phyloP scores from a whole-genome alignment of 2,888 invertebrate genomes.

The Venusia cambrica region DNA sequence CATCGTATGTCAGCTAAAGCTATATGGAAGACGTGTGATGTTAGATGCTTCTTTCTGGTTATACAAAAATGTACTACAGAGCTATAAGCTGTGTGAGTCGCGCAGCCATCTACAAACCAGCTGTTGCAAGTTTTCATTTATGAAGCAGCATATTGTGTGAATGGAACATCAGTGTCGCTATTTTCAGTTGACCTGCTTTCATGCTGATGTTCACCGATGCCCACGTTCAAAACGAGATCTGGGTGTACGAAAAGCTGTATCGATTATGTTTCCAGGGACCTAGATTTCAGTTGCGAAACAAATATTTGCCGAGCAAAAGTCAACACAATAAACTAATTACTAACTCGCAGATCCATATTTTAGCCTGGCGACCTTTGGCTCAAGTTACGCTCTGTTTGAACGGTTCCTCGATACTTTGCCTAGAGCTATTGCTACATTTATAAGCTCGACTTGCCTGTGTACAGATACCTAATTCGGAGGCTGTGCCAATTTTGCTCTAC shows the following conservation, averaged over 20 bases:
- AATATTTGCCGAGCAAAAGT: slow-evolving; percentile 8
- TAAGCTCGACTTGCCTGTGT: too few species aligned
- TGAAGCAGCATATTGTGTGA: slow-evolving; percentile 19
- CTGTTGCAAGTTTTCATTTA: slow-evolving; percentile 17
- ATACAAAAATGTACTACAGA: too few species aligned
- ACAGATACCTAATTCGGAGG: too few species aligned
- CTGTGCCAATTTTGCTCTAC: too few species aligned
- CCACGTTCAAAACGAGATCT: slow-evolving; percentile 26
- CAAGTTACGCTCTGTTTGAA: slow-evolving; percentile 8
- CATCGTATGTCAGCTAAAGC: too few species aligned
- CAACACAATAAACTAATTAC: slow-evolving; percentile 5
- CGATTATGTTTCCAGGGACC: slow-evolving; percentile 2
- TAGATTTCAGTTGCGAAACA: neutral
- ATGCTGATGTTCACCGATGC: slow-evolving; percentile 27
- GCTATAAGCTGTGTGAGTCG: too few species aligned
- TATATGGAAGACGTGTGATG: too few species aligned
- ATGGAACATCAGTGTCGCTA: slow-evolving; percentile 29
- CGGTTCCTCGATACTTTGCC: neutral
- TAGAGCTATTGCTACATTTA: too few species aligned
- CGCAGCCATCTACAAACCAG: neutral
- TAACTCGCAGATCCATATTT: slow-evolving; percentile 9
- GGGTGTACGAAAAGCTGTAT: slow-evolving; percentile 9
- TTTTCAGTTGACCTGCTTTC: slow-evolving; percentile 41
- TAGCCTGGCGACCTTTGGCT: slow-evolving; percentile 11
- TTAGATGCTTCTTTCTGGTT: neutral